These are phyloP conservation scores for Linurgus olivaceus DNA, from an alignment of 2,797 vertebrate genomes.

Conservation along the genomic window DNA sequence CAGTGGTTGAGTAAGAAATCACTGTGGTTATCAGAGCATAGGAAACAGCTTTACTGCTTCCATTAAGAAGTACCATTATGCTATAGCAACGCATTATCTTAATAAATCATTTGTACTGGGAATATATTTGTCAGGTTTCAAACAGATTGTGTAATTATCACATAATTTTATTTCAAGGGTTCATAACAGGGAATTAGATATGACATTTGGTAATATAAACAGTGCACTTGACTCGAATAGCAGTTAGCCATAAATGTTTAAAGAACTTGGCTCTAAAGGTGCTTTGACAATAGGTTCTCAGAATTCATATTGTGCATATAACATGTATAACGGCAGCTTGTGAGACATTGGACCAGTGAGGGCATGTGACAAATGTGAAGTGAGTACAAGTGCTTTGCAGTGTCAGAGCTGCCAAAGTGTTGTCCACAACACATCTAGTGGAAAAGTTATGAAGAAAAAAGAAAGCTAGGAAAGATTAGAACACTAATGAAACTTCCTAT, in stretches of 20 bases:
- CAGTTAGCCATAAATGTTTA: slow-evolving; percentile 58
- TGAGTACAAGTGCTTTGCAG: neutral
- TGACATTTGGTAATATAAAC: slow-evolving; percentile 71
- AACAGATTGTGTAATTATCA: slow-evolving; percentile 72
- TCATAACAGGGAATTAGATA: slow-evolving; percentile 64
- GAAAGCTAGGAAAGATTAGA: neutral
- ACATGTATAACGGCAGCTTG: neutral
- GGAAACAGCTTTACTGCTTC: slow-evolving; percentile 65
- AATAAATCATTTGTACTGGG: slow-evolving; percentile 66
- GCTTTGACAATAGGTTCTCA: slow-evolving; percentile 15
- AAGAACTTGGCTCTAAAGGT: slow-evolving; percentile 45
- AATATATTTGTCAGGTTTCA: slow-evolving; percentile 74
- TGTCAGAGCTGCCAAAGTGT: neutral
- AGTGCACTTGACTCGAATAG: slow-evolving; percentile 8
- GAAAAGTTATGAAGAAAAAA: neutral
- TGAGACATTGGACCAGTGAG: neutral
- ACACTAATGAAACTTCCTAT: neutral
- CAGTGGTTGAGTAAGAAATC: slow-evolving; percentile 72
- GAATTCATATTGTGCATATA: neutral
- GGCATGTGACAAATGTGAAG: neutral
- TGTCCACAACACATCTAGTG: neutral
- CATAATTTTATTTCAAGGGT: slow-evolving; percentile 64
- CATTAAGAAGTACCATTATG: slow-evolving; percentile 54
- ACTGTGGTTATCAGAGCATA: slow-evolving; percentile 47
- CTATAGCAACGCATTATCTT: slow-evolving; percentile 18